phyloP scores from a whole-genome alignment of 1,140 invertebrate genomes.

The Marisa cornuarietis region DNA sequence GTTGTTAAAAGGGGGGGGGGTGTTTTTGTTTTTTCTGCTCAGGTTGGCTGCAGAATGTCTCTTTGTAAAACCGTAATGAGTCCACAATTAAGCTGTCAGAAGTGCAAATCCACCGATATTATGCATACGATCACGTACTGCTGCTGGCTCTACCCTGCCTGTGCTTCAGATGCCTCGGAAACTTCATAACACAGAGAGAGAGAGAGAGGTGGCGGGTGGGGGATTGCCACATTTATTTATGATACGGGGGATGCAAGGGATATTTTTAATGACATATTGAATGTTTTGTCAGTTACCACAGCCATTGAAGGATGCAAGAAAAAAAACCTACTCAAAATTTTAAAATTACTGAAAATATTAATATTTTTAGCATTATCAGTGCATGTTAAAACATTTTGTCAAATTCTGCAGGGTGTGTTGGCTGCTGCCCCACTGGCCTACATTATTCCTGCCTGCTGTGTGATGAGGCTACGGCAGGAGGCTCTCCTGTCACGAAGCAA shows the following conservation, averaged over 20 bases:
- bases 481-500: conserved; percentile 76
- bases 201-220: no score
- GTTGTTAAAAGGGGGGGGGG: no score
- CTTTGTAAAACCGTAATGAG: no score
- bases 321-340: no score
- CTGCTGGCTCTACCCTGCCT: neutral
- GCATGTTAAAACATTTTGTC: neutral
- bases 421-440: conserved; percentile 87
- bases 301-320: no score
- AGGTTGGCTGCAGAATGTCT: neutral
- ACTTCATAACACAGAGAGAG: neutral
- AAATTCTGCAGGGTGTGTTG: conserved; percentile 76
- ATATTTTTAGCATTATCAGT: neutral
- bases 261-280: no score
- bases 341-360: neutral
- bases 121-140: neutral
- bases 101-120: neutral
- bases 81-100: no score
- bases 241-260: neutral
- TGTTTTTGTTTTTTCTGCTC: neutral
- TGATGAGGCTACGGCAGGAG: conserved; percentile 81
- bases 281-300: no score
- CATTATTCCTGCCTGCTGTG: conserved; percentile 83
- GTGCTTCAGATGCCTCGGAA: no score
- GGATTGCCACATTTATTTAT: no score